Conservation (phyloP, 2,797 vertebrate genomes). For the Ptychobarbus kaznakovi region DNA sequence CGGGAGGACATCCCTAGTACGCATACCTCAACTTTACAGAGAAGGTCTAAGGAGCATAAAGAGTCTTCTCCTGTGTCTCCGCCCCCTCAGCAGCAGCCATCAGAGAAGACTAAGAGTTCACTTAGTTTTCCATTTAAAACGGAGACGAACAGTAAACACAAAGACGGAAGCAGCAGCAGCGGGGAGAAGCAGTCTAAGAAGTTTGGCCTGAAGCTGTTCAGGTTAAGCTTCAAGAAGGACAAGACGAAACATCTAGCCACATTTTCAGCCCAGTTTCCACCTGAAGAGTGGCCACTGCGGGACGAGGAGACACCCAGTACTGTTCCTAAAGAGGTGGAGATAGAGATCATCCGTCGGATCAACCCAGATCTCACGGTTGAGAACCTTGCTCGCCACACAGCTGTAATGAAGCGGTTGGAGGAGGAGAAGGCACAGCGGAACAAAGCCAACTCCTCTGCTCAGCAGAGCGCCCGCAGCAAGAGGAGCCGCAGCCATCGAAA, state of each 20-base stretch:
- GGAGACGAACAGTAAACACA: slow-evolving; percentile 91
- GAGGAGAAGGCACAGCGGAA: slow-evolving; percentile 95
- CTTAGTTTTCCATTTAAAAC: slow-evolving; percentile 94
- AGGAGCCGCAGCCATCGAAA: slow-evolving; percentile 92
- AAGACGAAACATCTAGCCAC: slow-evolving; percentile 95
- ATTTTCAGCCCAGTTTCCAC: slow-evolving; percentile 97
- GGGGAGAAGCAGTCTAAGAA: slow-evolving; percentile 90
- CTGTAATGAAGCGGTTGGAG: slow-evolving; percentile 97
- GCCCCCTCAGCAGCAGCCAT: slow-evolving; percentile 73
- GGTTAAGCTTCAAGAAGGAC: slow-evolving; percentile 98
- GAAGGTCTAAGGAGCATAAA: slow-evolving; percentile 91
- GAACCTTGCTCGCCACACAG: slow-evolving; percentile 95
- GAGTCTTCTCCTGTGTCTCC: slow-evolving; percentile 75
- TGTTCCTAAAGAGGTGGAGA: slow-evolving; percentile 93
- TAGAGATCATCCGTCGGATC: slow-evolving; percentile 97
- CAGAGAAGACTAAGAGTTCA: slow-evolving; percentile 93
- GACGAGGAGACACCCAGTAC: slow-evolving; percentile 92
- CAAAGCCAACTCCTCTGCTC: slow-evolving; percentile 91
- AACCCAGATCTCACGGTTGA: slow-evolving; percentile 98
- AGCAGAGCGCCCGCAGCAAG: slow-evolving; percentile 93
- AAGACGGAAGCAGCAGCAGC: slow-evolving; percentile 81
- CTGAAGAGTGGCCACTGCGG: slow-evolving; percentile 95
- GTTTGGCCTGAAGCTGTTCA: slow-evolving; percentile 95
- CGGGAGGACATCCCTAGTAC: slow-evolving; percentile 89
- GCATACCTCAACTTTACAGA: slow-evolving; percentile 92